phyloP scores from a whole-genome alignment of 2,888 invertebrate species.

The Empis livida region DNA sequence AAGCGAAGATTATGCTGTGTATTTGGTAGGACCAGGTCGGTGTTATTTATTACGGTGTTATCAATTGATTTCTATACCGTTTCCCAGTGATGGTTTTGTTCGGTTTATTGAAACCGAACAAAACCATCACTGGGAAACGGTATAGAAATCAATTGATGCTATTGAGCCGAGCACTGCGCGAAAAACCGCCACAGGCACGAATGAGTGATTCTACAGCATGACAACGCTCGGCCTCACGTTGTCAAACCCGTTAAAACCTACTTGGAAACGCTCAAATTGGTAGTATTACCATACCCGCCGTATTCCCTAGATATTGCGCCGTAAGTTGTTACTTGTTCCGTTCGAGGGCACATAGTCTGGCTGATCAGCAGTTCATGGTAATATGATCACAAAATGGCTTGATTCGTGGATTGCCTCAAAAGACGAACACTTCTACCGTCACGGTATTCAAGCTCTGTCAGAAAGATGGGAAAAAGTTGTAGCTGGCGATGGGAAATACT shows the following conservation, averaged over 20 bases:
- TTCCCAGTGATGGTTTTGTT: too few species aligned
- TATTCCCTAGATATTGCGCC: constrained; percentile 14
- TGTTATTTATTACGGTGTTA: not conserved
- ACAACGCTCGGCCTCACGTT: constrained; percentile 13
- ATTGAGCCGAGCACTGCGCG: constrained; percentile 9
- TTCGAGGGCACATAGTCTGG: too few species aligned
- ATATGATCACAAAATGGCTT: constrained; percentile 7
- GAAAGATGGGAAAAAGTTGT: constrained; percentile 13
- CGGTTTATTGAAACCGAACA: too few species aligned
- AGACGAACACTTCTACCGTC: constrained; percentile 10
- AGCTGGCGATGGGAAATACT: too few species aligned
- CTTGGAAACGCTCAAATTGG: constrained; percentile 15
- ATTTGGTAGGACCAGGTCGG: constrained; percentile 3
- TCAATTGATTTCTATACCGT: too few species aligned
- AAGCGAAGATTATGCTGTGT: constrained; percentile 12
- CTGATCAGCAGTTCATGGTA: constrained; percentile 13
- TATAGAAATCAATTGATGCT: constrained; percentile 1
- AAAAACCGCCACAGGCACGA: constrained; percentile 13
- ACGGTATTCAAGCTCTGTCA: constrained; percentile 11
- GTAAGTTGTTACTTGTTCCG: constrained; percentile 14
- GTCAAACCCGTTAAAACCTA: constrained; percentile 13
- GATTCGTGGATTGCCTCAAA: constrained; percentile 11
- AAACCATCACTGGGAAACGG: not conserved
- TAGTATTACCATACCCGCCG: constrained; percentile 9
- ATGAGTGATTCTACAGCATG: constrained; percentile 17